Base-by-base conservation (phyloP, 2,888 invertebrate species). In the Noctua pronuba region DNA sequence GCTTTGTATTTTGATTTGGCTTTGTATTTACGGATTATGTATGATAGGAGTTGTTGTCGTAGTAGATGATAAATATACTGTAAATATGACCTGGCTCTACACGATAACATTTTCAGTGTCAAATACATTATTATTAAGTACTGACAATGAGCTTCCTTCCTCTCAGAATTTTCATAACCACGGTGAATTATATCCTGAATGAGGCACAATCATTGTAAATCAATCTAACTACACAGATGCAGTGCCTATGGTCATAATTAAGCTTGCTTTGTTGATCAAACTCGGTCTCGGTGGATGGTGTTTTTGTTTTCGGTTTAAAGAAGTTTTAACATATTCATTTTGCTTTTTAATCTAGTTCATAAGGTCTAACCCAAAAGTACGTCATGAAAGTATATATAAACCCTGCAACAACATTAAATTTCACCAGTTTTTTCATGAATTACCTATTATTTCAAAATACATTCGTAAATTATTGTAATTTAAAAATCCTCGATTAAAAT, bases 1-100 rank as follows among this genome's bases (percentile, higher is more conserved):
- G 80, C 88, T 80, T 85, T 88, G 89, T 89, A 85, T 84, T 86
- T 84, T 88, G 85, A 80, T 85, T 86, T 77, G 77, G 83, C 69
- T 86, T 82, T 84, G 79, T 87, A 78, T 84, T 83, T 67, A 60
- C 31, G n/a, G 60, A 70, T 80, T 75, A 67, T 41, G 38, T 41
- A 10, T 85, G 31, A 64, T 66, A 44, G 60, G 8, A 64, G 38
- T 72, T 24, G 28, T 64, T 75, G 28, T 38, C 38, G 38, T 38
- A 7, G 38, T 38, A 11, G 28, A 49, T 67, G 13, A 52, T 13
- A 38, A 73, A 35, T 21, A 21, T 11, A 52, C 52, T n/a, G 11
- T 28, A 55, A 7, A 38, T 31, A 60, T 58, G 16, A 28, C 28
- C 58, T 58, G 6, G 2, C 2, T 13, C 28, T 58, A 58, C 58